phyloP scores from a whole-genome alignment of 1,140 invertebrate species.

The Euura saliciscinereae region DNA sequence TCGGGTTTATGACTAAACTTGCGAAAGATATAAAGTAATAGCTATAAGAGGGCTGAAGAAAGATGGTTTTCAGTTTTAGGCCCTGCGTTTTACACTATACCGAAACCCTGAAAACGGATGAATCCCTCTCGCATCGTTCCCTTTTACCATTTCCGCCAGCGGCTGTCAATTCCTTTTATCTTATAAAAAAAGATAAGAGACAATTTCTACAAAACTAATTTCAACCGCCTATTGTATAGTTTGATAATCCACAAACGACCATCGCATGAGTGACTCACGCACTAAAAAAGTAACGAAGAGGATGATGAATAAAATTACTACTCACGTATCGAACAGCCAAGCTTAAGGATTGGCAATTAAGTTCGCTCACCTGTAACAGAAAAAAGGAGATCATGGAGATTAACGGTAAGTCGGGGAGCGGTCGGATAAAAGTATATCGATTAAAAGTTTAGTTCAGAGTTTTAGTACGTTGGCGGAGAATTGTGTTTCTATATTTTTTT shows the following conservation, averaged over 20 bases:
- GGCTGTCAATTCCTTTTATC: neutral
- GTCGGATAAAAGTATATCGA: neutral
- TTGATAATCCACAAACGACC: too few species aligned
- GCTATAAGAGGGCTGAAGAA: neutral
- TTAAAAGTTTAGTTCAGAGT: neutral
- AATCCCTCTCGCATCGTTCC: constrained; percentile 1
- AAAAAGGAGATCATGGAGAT: neutral
- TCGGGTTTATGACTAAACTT: constrained; percentile 7
- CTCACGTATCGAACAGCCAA: neutral
- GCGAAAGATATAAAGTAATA: constrained; percentile 7
- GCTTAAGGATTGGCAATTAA: neutral
- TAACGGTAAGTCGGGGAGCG: neutral
- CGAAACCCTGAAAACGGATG: neutral
- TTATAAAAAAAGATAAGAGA: neutral
- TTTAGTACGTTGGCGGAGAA: neutral
- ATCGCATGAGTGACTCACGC: too few species aligned
- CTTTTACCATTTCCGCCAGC: neutral
- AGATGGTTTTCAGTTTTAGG: neutral
- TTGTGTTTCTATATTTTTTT: too few species aligned
- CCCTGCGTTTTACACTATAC: too few species aligned
- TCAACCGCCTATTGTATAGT: neutral
- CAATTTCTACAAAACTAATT: neutral
- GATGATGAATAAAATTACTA: neutral
- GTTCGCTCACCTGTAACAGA: constrained; percentile 4
- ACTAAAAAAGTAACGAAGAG: neutral